Evolutionary conservation across 2,113 vertebrate species (phyloP).

Genomic region (Bucco capensis): DNA sequence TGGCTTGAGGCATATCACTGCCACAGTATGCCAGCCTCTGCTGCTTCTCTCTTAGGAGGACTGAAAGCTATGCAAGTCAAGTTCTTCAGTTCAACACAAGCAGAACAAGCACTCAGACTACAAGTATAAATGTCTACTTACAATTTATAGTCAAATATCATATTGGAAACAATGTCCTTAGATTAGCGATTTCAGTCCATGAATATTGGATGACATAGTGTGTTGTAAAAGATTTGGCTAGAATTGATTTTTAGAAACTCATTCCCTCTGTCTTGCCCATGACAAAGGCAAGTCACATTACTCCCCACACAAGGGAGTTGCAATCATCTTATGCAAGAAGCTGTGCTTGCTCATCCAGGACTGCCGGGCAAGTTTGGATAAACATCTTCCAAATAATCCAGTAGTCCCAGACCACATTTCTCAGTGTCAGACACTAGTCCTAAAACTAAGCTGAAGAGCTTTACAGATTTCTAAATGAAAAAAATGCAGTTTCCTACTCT

Average conservation of each 20-base stretch:
- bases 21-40: neutral
- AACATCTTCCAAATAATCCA: neutral
- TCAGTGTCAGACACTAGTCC: neutral
- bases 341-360: neutral
- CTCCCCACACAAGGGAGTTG: fast-evolving
- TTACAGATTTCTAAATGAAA: neutral
- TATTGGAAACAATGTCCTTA: neutral
- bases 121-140: neutral
- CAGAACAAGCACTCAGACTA: neutral
- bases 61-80: neutral
- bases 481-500: neutral
- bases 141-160: neutral
- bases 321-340: neutral
- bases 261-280: neutral
- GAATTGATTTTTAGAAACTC: neutral
- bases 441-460: neutral
- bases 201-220: neutral
- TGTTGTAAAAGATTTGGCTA: neutral
- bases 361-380: neutral
- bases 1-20: neutral
- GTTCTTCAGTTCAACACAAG: neutral
- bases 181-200: neutral
- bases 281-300: neutral
- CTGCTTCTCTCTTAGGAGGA: neutral
- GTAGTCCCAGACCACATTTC: neutral